These are phyloP conservation scores for Penaeus japonicus DNA, from an alignment of 1,140 invertebrate genomes.

Conservation along the genomic window DNA sequence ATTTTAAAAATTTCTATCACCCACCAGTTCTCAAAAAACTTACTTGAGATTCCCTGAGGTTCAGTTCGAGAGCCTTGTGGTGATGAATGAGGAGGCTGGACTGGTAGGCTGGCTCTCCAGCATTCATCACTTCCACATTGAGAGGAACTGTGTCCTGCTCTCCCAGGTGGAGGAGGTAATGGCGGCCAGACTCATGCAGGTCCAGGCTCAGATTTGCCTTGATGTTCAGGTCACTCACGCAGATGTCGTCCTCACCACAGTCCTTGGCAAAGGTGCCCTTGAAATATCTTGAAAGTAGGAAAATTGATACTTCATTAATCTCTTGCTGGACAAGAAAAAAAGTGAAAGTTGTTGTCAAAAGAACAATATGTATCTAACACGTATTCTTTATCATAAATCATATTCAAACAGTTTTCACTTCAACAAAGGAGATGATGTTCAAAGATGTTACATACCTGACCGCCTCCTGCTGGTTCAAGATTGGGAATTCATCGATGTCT, in stretches of 20 bases:
- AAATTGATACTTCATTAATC: not conserved
- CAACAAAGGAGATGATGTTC: not conserved
- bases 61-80: constrained; percentile 80
- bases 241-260: constrained; percentile 88
- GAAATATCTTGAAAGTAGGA: constrained; percentile 72
- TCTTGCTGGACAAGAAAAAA: not conserved
- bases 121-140: constrained; percentile 78
- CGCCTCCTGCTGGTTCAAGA: constrained; percentile 87
- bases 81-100: constrained; percentile 82
- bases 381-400: not conserved
- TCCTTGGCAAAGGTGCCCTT: constrained; percentile 91
- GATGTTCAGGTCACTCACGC: constrained; percentile 83
- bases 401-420: not conserved
- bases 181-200: not conserved
- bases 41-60: constrained; percentile 67
- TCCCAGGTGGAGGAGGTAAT: constrained; percentile 72
- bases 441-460: constrained; percentile 24
- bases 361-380: not conserved
- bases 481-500: constrained; percentile 81
- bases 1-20: no score
- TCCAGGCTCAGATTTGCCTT: constrained; percentile 64
- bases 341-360: not conserved
- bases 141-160: constrained; percentile 80
- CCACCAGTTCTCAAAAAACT: not conserved
- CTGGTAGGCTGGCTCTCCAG: constrained; percentile 90